These are phyloP conservation scores for Cheilosia scutellata DNA, from an alignment of 2,888 invertebrate genomes.

Conservation along the genomic window DNA sequence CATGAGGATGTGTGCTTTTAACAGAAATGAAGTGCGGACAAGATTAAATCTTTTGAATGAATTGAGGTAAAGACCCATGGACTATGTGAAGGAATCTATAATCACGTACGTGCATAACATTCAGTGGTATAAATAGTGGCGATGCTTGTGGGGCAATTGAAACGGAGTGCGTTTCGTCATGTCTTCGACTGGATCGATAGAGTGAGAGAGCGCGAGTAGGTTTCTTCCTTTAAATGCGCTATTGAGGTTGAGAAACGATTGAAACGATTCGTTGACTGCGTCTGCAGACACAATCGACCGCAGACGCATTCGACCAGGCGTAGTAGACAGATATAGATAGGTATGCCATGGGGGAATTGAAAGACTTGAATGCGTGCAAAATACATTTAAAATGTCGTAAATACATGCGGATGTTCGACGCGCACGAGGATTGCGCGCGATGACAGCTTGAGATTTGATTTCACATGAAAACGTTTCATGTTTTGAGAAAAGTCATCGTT, in stretches of 20 bases:
- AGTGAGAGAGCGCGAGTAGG: neutral
- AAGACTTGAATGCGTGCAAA: conserved; percentile 55
- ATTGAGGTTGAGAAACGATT: conserved; percentile 19
- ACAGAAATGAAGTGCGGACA: conserved; percentile 80
- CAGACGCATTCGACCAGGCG: conserved; percentile 44
- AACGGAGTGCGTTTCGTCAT: conserved; percentile 44
- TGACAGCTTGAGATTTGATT: conserved; percentile 70
- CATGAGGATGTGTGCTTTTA: conserved; percentile 76
- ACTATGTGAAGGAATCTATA: conserved; percentile 73
- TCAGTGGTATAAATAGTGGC: neutral
- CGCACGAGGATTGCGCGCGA: conserved; percentile 58
- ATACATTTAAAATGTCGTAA: conserved; percentile 57
- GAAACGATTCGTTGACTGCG: conserved; percentile 41
- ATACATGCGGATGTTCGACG: conserved; percentile 54
- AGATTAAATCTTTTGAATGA: conserved; percentile 78
- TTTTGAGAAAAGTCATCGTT: conserved; percentile 4
- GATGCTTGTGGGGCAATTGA: conserved; percentile 13
- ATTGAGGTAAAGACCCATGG: conserved; percentile 76
- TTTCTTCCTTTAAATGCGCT: conserved; percentile 30
- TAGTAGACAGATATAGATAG: conserved; percentile 30
- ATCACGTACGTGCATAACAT: conserved; percentile 69
- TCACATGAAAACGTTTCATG: conserved; percentile 46
- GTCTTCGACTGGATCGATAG: neutral
- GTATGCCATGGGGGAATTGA: conserved; percentile 8
- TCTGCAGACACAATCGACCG: conserved; percentile 55